Evolutionary conservation across 92 coral and sea anemone genomes (phyloP).

Genomic region (Paragorgia papillata): DNA sequence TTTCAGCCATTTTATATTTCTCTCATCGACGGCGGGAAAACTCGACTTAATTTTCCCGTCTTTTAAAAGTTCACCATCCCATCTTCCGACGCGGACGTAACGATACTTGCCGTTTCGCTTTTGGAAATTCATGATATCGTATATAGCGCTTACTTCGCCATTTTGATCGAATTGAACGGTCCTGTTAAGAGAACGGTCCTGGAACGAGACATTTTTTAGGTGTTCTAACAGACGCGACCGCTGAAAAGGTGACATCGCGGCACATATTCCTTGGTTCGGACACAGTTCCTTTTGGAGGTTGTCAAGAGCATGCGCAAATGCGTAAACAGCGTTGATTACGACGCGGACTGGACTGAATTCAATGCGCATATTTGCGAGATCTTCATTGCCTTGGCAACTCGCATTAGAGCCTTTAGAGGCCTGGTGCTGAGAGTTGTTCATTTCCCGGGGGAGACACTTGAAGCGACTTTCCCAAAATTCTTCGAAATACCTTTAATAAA

Average conservation of each 20-base stretch:
- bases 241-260: constrained; percentile 53
- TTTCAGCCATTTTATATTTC: constrained; percentile 54
- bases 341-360: constrained; percentile 91
- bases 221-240: constrained; percentile 52
- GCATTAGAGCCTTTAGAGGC: neutral
- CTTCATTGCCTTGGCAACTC: constrained; percentile 20
- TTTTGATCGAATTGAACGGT: constrained; percentile 69
- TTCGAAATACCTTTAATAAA: constrained; percentile 64
- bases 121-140: constrained; percentile 67
- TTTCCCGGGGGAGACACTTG: constrained; percentile 43
- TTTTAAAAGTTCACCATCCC: constrained; percentile 68
- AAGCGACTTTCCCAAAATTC: constrained; percentile 72
- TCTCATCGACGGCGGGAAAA: constrained; percentile 48
- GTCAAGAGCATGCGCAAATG: constrained; percentile 87
- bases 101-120: too few relatives aligned
- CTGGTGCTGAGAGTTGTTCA: neutral
- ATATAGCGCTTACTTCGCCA: constrained; percentile 77
- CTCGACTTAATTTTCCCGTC: constrained; percentile 57
- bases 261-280: constrained; percentile 67
- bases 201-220: constrained; percentile 76
- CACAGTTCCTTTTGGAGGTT: constrained; percentile 73
- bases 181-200: constrained; percentile 68
- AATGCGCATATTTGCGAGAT: constrained; percentile 29
- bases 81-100: constrained; percentile 63
- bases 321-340: constrained; percentile 91